Conservation (phyloP, 2,113 vertebrate species). For the Thunnus thynnus region DNA sequence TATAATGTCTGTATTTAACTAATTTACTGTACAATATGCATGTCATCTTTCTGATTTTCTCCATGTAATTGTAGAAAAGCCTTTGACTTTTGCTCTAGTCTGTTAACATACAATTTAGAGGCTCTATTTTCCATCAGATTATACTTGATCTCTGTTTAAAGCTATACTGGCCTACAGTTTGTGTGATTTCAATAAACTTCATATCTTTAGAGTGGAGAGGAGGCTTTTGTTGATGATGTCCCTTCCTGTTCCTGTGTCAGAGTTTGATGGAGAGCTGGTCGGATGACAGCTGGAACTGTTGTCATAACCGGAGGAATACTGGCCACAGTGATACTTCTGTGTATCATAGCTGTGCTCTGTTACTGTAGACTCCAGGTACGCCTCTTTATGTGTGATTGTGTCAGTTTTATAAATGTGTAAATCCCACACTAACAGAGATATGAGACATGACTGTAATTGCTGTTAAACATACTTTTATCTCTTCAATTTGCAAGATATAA, state of each 20-base stretch:
- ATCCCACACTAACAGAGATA: no score
- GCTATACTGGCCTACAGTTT: constrained; percentile 22
- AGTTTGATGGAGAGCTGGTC: constrained; percentile 98
- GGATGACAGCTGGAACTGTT: constrained; percentile 99
- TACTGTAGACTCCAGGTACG: constrained; percentile 99
- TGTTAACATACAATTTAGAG: not conserved
- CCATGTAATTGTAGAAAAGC: constrained; percentile 15
- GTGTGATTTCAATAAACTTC: constrained; percentile 15
- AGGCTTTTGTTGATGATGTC: constrained; percentile 40
- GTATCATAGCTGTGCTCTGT: constrained; percentile 98
- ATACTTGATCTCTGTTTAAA: not conserved
- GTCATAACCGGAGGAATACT: constrained; percentile 99
- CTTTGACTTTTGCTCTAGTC: constrained; percentile 25
- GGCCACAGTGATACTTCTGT: constrained; percentile 98
- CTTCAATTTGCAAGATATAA: no score
- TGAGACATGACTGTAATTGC: no score
- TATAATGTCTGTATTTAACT: not conserved
- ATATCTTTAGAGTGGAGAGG: not conserved
- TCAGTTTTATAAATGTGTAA: no score
- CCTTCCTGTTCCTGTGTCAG: constrained; percentile 76
- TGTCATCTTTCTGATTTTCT: not conserved
- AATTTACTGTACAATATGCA: not conserved
- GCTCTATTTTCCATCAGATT: not conserved
- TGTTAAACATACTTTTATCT: no score
- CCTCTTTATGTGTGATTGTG: not conserved